Conservation (phyloP, 2,113 vertebrate genomes). For the Tringa solitaria region DNA sequence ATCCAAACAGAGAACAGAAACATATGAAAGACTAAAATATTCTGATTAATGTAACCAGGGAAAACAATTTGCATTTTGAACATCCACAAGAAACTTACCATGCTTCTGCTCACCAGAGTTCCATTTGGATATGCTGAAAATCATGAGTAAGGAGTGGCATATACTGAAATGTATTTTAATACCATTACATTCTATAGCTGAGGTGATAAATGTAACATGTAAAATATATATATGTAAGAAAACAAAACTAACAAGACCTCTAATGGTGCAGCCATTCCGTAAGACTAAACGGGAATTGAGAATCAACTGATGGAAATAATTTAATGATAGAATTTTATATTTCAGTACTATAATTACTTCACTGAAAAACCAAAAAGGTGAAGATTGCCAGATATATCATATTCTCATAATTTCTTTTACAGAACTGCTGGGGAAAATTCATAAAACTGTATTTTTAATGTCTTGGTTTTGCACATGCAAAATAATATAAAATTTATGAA, state of each 20-base stretch:
- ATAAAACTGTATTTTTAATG: slow-evolving; percentile 7
- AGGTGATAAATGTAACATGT: not conserved
- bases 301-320: not conserved
- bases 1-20: not conserved
- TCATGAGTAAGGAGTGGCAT: not conserved
- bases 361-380: not conserved
- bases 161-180: not conserved
- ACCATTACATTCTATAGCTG: not conserved
- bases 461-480: not conserved
- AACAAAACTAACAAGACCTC: not conserved
- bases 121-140: not conserved
- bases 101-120: not conserved
- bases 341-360: not conserved
- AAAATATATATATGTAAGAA: not conserved
- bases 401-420: not conserved
- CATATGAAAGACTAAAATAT: not conserved
- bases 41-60: not conserved
- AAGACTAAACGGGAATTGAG: not conserved
- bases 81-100: not conserved
- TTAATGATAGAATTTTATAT: not conserved
- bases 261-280: not conserved
- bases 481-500: slow-evolving; percentile 28
- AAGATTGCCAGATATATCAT: not conserved
- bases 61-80: not conserved
- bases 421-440: not conserved